Percentiles rank a stretch among this genome's conserved stretches.
These are phyloP conservation scores for Manis javanica DNA, from an alignment of 2,797 vertebrate species.

Conservation along the genomic window DNA sequence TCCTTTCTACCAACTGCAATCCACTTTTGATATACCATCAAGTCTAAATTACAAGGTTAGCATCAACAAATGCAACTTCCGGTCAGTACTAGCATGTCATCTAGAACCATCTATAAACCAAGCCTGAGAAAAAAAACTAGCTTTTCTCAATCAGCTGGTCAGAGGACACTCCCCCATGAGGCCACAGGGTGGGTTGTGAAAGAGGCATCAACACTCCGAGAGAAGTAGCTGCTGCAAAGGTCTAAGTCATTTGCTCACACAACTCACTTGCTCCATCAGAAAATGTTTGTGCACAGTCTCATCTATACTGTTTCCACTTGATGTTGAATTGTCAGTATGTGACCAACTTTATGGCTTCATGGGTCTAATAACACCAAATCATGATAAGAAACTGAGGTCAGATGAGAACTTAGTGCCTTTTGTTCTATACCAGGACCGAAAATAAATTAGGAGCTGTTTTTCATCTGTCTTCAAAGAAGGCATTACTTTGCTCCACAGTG, in stretches of 20 bases:
- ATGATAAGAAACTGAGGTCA: background rate
- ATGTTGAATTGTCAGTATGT: background rate
- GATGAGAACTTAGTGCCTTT: background rate
- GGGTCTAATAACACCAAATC: background rate
- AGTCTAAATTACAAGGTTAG: background rate
- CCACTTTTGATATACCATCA: background rate
- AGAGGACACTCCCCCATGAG: background rate
- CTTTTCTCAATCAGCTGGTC: background rate
- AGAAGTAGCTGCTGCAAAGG: background rate
- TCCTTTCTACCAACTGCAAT: background rate
- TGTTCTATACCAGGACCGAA: background rate
- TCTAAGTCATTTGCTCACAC: background rate
- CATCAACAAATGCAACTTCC: background rate
- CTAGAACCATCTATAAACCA: background rate
- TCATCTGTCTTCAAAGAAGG: background rate
- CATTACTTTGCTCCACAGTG: background rate
- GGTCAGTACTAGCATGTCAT: background rate
- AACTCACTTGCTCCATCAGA: background rate
- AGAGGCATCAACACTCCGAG: background rate
- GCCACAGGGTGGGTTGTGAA: background rate
- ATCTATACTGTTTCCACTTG: background rate
- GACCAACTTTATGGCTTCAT: background rate
- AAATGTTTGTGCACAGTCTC: background rate
- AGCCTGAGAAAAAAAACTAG: background rate
- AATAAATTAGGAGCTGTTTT: background rate